Base-by-base conservation (phyloP, 2,113 vertebrate species). In the Addax nasomaculatus region DNA sequence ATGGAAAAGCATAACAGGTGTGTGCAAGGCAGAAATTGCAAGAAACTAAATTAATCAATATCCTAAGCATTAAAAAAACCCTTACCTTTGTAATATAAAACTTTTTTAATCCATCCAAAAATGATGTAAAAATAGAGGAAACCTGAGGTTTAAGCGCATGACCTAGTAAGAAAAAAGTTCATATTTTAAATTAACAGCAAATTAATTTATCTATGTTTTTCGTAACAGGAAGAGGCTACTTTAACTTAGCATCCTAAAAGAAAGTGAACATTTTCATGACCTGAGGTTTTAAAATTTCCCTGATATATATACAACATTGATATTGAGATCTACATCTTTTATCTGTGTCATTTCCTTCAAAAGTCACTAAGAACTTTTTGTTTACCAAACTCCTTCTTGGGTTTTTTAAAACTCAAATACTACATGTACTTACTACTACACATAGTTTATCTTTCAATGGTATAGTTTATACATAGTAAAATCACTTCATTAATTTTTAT, bases 21-120 rank as follows among this genome's bases (percentile, higher is more conserved):
- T 57, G 36, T 62, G 2, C 51, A 21, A 57, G 36, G 47, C 16
- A 53, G 60, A 95, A 36, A 97, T 84, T n/a, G 7, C 23, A 95
- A 17, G 12, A 94, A 95, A 89, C 45, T 89, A 90, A 86, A 89
- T 27, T 80, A 94, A 89, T 30, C 73, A 94, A 15, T 60, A 96
- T 4, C 8, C 64, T 60, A 76, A 92, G 30, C 14, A 92, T 29
- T 90, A 95, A 79, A 96, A 85, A 95, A 97, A 96, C 85, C 95
- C 88, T 98, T 99, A 99, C 99, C 99, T 99, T 99, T 92, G 99
- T 99, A 98, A 99, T 99, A 99, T 99, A 99, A 99, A 99, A 99
- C 97, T 99, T 99, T 99, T 99, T 99, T 98, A 99, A 98, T 81
- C 99, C 99, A 89, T 99, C 99, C 98, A 99, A 98, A 99, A 99